phyloP scores from a whole-genome alignment of 2,797 vertebrate genomes.

The Austrolebias charrua region DNA sequence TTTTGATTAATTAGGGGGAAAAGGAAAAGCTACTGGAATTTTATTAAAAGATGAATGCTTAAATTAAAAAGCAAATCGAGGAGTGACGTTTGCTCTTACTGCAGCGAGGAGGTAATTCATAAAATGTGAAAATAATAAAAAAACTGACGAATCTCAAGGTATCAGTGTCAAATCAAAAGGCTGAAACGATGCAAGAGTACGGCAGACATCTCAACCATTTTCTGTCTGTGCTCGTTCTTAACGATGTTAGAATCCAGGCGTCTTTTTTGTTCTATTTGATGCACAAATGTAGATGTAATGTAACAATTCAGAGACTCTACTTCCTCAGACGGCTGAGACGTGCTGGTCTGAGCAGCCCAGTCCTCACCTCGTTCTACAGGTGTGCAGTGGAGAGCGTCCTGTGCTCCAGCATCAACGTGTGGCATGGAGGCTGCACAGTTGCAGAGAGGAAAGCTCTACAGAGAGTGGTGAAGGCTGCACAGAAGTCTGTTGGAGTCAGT shows the following conservation, averaged over 20 bases:
- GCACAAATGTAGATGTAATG: slow-evolving; percentile 40
- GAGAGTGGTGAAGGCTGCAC: too few species aligned
- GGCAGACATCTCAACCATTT: slow-evolving; percentile 17
- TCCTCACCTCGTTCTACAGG: too few species aligned
- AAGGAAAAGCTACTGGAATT: background rate
- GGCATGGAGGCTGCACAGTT: too few species aligned
- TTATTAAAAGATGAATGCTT: slow-evolving; percentile 30
- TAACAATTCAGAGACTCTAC: too few species aligned
- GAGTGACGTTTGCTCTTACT: slow-evolving; percentile 28
- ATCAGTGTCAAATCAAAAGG: slow-evolving; percentile 30
- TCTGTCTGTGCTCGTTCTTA: slow-evolving; percentile 1
- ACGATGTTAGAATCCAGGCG: slow-evolving; percentile 15
- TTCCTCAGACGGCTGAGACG: too few species aligned
- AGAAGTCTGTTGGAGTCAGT: too few species aligned
- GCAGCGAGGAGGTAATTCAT: slow-evolving; percentile 24
- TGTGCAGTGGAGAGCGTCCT: too few species aligned
- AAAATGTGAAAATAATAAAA: slow-evolving; percentile 6
- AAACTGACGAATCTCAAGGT: slow-evolving; percentile 38
- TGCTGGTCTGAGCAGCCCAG: too few species aligned
- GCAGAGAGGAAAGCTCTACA: too few species aligned
- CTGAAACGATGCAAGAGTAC: slow-evolving; percentile 17
- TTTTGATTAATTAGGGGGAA: slow-evolving; percentile 13
- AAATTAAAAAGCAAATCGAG: slow-evolving; percentile 15
- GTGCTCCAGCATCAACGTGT: too few species aligned
- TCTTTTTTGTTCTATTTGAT: slow-evolving; percentile 21